Conservation (phyloP, 2,113 vertebrate genomes). For the Phodopus roborovskii region DNA sequence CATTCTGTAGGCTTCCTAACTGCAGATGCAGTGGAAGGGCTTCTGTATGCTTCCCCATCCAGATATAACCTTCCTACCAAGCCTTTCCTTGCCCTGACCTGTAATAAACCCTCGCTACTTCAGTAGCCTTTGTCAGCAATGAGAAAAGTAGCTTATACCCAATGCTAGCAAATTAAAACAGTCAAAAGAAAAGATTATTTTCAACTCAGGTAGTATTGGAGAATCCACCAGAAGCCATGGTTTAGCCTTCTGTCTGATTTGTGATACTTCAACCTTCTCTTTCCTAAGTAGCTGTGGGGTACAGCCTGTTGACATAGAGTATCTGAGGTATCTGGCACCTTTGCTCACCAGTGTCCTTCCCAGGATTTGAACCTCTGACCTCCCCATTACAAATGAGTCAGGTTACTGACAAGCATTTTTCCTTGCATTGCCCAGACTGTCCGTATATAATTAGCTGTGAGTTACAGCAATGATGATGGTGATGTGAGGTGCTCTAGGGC, state of each 20-base stretch:
- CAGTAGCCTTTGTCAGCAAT: background rate
- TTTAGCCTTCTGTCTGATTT: background rate
- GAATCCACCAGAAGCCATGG: background rate
- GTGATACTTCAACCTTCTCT: background rate
- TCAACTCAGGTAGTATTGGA: background rate
- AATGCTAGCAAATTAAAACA: background rate
- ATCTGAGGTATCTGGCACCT: background rate
- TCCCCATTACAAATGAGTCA: slow-evolving; percentile 56
- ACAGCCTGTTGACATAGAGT: background rate
- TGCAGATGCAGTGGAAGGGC: background rate
- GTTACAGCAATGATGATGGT: slow-evolving; percentile 70
- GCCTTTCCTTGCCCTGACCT: background rate
- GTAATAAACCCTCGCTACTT: background rate
- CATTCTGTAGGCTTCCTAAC: background rate
- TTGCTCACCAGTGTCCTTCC: background rate
- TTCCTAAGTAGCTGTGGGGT: background rate
- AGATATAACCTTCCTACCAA: background rate
- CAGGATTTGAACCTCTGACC: slow-evolving; percentile 65
- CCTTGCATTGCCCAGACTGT: slow-evolving; percentile 44
- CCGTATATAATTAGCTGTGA: slow-evolving; percentile 72
- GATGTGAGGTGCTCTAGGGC: slow-evolving; percentile 62
- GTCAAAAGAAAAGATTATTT: background rate
- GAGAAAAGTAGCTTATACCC: background rate
- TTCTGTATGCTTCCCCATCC: no score
- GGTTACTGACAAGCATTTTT: slow-evolving; percentile 44